Percentiles rank a stretch among this genome's conserved stretches.
These are phyloP conservation scores for Gymnocheta viridis DNA, from an alignment of 2,888 invertebrate species.

Conservation along the genomic window DNA sequence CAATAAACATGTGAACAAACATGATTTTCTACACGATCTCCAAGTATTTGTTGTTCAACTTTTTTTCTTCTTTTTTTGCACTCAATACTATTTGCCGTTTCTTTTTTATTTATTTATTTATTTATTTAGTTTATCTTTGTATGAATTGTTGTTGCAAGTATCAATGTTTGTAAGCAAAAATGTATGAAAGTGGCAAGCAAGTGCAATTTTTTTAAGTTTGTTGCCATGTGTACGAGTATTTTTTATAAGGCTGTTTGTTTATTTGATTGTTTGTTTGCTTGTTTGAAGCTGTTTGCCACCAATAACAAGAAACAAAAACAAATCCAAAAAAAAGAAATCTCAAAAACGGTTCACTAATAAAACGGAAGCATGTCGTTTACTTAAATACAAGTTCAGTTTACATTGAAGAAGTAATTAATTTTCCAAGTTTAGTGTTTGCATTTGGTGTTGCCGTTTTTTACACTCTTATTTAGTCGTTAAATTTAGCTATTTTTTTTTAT, in stretches of 20 bases:
- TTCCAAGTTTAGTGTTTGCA: conserved; percentile 40
- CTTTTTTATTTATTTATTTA: conserved; percentile 23
- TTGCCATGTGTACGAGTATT: conserved; percentile 61
- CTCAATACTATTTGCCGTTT: conserved; percentile 51
- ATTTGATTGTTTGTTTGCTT: conserved; percentile 16
- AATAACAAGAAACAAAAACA: background rate
- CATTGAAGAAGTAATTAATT: conserved; percentile 68
- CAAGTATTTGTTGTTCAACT: conserved; percentile 52
- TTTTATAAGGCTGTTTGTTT: conserved; percentile 4
- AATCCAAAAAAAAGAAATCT: background rate
- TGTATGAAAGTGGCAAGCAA: conserved; percentile 50
- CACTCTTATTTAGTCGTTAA: conserved; percentile 32
- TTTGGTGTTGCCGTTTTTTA: conserved; percentile 9
- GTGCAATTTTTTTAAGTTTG: conserved; percentile 57
- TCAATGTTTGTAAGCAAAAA: background rate
- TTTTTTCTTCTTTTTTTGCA: background rate
- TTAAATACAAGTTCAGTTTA: conserved; percentile 63
- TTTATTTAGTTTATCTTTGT: conserved; percentile 24
- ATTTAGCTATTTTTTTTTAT: conserved; percentile 33
- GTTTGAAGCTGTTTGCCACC: background rate
- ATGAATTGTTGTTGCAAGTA: conserved; percentile 31
- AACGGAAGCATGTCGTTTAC: conserved; percentile 66
- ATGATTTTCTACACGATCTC: conserved; percentile 67
- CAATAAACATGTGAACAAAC: conserved; percentile 70
- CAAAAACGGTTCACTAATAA: conserved; percentile 44